phyloP scores from a whole-genome alignment of 2,888 invertebrate genomes.

The Cephus runcator region DNA sequence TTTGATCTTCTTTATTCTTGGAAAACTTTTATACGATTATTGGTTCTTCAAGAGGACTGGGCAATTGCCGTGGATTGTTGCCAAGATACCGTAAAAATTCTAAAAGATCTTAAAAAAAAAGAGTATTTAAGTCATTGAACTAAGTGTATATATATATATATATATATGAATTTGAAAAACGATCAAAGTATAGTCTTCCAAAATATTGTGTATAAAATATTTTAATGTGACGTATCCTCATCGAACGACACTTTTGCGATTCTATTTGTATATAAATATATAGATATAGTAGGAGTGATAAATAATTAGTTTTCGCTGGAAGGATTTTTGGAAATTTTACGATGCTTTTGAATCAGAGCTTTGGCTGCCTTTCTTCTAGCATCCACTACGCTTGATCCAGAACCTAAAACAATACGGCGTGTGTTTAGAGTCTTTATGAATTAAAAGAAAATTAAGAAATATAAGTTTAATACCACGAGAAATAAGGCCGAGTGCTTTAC shows the following conservation, averaged over 20 bases:
- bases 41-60: slow-evolving; percentile 83
- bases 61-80: slow-evolving; percentile 84
- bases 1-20: slow-evolving; percentile 77
- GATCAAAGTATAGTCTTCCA: neutral
- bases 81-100: slow-evolving; percentile 74
- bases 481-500: slow-evolving; percentile 33
- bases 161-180: neutral
- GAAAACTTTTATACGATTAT: slow-evolving; percentile 84
- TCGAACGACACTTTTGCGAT: neutral
- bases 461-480: slow-evolving; percentile 30
- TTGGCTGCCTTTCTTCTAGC: slow-evolving; percentile 30
- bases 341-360: slow-evolving; percentile 5
- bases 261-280: neutral
- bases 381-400: slow-evolving; percentile 22
- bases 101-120: neutral
- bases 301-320: neutral
- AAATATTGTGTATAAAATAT: neutral
- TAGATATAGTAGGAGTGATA: neutral
- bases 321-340: neutral
- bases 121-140: neutral
- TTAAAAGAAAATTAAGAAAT: neutral
- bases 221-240: neutral
- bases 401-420: slow-evolving; percentile 27
- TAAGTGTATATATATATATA: neutral
- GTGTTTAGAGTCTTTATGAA: neutral